A percentile compares a stretch with the other conserved stretches of the same genome.
phyloP scores from a whole-genome alignment of 2,797 vertebrate species.

The Fistularia commersonii region DNA sequence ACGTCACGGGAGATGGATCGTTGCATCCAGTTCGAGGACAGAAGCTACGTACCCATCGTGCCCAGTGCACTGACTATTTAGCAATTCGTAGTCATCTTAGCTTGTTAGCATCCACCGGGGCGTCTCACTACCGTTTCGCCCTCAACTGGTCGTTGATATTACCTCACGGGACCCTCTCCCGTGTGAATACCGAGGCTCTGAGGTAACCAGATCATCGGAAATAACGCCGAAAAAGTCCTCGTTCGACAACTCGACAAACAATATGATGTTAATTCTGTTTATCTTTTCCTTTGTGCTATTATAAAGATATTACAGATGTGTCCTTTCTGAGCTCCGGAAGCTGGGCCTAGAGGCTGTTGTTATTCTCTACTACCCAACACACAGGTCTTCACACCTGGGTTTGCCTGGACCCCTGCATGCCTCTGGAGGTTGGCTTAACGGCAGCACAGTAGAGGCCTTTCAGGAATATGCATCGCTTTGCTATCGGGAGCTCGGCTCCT shows the following conservation, averaged over 20 bases:
- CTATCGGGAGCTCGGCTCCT: constrained; percentile 83
- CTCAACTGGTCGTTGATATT: constrained; percentile 91
- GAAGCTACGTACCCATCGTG: constrained; percentile 75
- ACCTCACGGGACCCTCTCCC: constrained; percentile 79
- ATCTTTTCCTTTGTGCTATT: constrained; percentile 2
- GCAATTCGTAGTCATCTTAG: constrained; percentile 81
- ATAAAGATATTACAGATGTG: constrained; percentile 84
- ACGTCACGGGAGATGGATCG: constrained; percentile 83
- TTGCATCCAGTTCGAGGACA: constrained; percentile 80
- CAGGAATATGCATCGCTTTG: constrained; percentile 83
- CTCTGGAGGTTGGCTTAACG: constrained; percentile 86
- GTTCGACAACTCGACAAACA: not conserved
- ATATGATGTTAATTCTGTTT: too few species aligned
- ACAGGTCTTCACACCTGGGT: constrained; percentile 70
- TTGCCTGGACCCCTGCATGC: constrained; percentile 77
- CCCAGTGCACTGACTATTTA: constrained; percentile 90
- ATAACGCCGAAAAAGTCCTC: too few species aligned
- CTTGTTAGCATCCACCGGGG: constrained; percentile 79
- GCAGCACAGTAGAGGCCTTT: constrained; percentile 79
- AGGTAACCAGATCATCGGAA: constrained; percentile 45
- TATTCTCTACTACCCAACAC: constrained; percentile 86
- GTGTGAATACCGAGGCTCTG: constrained; percentile 79
- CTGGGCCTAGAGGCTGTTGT: constrained; percentile 76
- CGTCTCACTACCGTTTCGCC: constrained; percentile 88
- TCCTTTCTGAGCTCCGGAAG: constrained; percentile 83